These are phyloP conservation scores for Tetramorium bicarinatum DNA, from an alignment of 2,888 invertebrate species.

Conservation along the genomic window DNA sequence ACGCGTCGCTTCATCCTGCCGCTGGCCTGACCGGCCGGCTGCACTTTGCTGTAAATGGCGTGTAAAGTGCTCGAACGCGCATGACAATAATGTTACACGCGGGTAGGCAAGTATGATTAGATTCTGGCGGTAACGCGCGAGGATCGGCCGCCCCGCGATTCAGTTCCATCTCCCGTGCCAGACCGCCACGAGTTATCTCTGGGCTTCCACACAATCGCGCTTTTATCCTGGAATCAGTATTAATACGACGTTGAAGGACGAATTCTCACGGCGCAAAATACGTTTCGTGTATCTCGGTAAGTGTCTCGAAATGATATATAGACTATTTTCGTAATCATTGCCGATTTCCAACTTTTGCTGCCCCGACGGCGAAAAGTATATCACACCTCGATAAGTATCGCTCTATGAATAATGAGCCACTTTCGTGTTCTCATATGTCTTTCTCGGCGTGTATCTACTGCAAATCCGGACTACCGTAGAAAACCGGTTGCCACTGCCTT, in stretches of 20 bases:
- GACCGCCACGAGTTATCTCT: neutral
- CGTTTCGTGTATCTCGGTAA: constrained; percentile 9
- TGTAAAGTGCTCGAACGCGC: constrained; percentile 51
- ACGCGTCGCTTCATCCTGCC: constrained; percentile 35
- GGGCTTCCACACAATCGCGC: neutral
- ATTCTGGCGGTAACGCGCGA: constrained; percentile 27
- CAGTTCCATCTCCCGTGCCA: neutral
- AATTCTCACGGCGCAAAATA: neutral
- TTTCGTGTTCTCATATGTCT: neutral
- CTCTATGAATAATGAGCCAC: neutral
- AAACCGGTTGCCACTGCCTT: constrained; percentile 17
- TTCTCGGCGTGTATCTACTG: neutral
- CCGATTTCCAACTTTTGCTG: constrained; percentile 1
- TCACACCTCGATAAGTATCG: neutral
- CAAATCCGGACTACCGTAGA: neutral
- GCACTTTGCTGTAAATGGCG: constrained; percentile 55
- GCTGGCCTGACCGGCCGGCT: constrained; percentile 19
- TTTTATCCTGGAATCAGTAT: neutral
- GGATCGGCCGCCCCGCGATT: constrained; percentile 17
- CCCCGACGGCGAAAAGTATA: neutral
- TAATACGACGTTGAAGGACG: neutral
- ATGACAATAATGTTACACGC: constrained; percentile 49
- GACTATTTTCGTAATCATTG: neutral
- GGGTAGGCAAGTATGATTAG: constrained; percentile 43
- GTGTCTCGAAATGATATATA: constrained; percentile 9